phyloP scores from a whole-genome alignment of 37 sponge, comb jelly and placozoan species.

The Hexactinellida sp. region DNA sequence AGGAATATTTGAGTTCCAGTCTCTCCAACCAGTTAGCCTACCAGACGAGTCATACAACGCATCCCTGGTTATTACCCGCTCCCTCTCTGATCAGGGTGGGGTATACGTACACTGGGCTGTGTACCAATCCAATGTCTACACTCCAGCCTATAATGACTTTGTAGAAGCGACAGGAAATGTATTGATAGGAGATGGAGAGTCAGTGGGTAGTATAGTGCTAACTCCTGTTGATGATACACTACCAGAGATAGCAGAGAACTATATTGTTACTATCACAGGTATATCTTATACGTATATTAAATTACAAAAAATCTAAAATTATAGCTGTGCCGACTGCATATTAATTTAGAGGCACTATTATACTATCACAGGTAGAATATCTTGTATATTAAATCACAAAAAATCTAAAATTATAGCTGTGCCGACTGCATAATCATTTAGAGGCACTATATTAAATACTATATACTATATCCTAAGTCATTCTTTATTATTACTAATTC shows the following conservation, averaged over 20 bases:
- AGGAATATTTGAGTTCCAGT: slow-evolving; percentile 2
- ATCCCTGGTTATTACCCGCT: not conserved
- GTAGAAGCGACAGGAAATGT: not conserved
- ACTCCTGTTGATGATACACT: slow-evolving; percentile 39
- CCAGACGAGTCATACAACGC: not conserved
- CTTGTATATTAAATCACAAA: too few species aligned
- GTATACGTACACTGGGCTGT: not conserved
- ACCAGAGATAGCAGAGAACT: slow-evolving; percentile 57
- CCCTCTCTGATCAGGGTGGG: not conserved
- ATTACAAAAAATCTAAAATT: too few species aligned
- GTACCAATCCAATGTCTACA: not conserved
- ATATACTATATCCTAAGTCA: too few species aligned
- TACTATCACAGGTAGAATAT: too few species aligned
- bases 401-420: too few species aligned
- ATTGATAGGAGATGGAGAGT: not conserved
- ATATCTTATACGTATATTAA: too few species aligned
- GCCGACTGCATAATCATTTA: too few species aligned
- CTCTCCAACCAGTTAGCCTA: not conserved
- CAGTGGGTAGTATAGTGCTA: slow-evolving; percentile 20
- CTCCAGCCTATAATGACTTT: not conserved
- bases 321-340: too few species aligned
- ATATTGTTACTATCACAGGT: slow-evolving; percentile 30
- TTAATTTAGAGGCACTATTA: too few species aligned
- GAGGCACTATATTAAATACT: too few species aligned
- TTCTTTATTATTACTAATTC: too few species aligned